Base-by-base conservation (phyloP, 2,113 vertebrate species). In the Gopherus evgoodei region DNA sequence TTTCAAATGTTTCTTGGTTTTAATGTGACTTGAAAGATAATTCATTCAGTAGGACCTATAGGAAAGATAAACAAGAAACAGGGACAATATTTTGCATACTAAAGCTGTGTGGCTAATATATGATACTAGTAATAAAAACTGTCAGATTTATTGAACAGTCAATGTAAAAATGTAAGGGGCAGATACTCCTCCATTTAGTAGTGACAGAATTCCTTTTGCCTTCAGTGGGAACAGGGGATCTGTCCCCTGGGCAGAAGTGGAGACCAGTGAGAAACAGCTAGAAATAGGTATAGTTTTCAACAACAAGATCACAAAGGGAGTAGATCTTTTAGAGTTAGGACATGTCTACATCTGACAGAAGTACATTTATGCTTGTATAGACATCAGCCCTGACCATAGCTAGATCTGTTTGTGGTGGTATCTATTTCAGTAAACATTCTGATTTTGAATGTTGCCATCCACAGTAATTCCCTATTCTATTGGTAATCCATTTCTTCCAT, bases 401-500 rank as follows among this genome's bases (percentile, higher is more conserved):
- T 62, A 76, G 81, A 11, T 91, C 4, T 86, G 49, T 86, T 90
- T 75, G 80, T 87, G 57, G 59, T 19, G 78, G 31, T 42, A 83
- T 93, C 90, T 80, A 14, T 83, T 94, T 86, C 47, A 78, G 93
- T 56, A 53, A 10, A 62, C 59, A 81, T 31, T 88, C 24, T 59
- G 80, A 72, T 95, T 93, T 81, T 87, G 62, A 89, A 65, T 52
- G 44, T 53, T 89, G 72, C 89, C 29, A 44, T 79, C 82, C 17
- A 22, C 76, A 93, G 56, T 38, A 24, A 52, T 90, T 69, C 65
- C 31, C 78, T 89, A 1, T 84, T 94, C 35, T 95, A 84, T 92
- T 81, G 94, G 50, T 44, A 82, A 93, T 93, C 96, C 14, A 54
- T 90, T 96, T 94, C 89, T 53, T 84, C 1, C 29, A 17, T n/a